Base-by-base conservation (phyloP, 64 coral and sea anemone species). In the Cladopsammia gracilis region DNA sequence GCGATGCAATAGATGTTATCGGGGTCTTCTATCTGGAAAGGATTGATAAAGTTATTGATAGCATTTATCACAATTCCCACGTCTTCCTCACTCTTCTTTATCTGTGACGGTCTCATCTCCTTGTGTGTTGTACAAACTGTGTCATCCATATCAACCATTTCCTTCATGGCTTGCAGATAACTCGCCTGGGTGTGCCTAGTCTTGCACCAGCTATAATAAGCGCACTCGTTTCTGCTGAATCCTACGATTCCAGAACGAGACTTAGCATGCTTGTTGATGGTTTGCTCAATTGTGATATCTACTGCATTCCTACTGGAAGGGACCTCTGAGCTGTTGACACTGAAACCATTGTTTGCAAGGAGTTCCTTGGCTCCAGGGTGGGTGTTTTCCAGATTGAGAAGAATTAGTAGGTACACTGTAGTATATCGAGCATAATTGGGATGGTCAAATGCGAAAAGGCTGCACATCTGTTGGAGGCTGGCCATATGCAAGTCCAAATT, bases 221-320 rank as follows among this genome's bases (percentile, higher is more conserved):
- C 78, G 12, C 54, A 61, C 24, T 9, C 4, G 60, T 62, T 62
- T 16, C 60, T 7, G 16, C 60, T 62, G 12, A 62, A 62, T 3
- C 60, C 60, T 11, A 62, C 16, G 15, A 62, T 62, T 11, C 15
- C 60, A n/a, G n/a, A n/a, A n/a, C n/a, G n/a, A n/a, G n/a, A n/a
- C n/a, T n/a, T n/a, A n/a, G n/a, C n/a, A n/a, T n/a, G 16, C 60
- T 19, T 62, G 48, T 50, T 86, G 45, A 86, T 86, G 15, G 83
- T 86, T 53, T 86, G 83, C 48, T 86, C 64, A 49, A 86, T 86
- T 11, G 83, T 86, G 14, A 86, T 70, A 62, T 86, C 83, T 14
- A 71, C 64, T 26, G 83, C 64, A 70, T 70, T 86, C 48, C 83
- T 66, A 22, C 34, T 49, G 43, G 62, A 45, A 7, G 64, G 83